These are phyloP conservation scores for Lepus europaeus DNA, from an alignment of 2,113 vertebrate species.

Conservation along the genomic window DNA sequence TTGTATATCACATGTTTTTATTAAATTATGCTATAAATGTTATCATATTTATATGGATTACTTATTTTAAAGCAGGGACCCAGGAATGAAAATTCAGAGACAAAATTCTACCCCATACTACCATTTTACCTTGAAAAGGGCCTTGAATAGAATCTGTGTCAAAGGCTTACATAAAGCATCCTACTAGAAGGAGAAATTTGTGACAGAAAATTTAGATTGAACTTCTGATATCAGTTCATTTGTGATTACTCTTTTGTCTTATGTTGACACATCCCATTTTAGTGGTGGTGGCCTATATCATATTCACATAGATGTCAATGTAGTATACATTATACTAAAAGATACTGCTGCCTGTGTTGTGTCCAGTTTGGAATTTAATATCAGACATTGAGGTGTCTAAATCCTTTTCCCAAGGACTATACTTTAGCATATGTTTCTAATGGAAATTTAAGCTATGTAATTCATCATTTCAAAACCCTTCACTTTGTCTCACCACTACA, in stretches of 20 bases:
- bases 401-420: not conserved
- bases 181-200: not conserved
- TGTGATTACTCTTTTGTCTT: not conserved
- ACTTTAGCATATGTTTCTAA: not conserved
- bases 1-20: not conserved
- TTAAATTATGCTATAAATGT: not conserved
- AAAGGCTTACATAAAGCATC: not conserved
- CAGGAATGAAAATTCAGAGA: not conserved
- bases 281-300: not conserved
- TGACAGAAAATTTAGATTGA: too few relatives aligned
- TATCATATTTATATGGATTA: not conserved
- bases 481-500: not conserved
- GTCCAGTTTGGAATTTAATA: not conserved
- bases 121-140: not conserved
- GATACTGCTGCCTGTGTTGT: not conserved
- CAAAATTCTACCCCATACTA: not conserved
- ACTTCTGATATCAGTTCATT: not conserved
- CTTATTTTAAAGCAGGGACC: not conserved
- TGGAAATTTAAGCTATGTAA: not conserved
- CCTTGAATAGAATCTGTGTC: not conserved
- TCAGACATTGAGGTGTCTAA: not conserved
- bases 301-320: not conserved
- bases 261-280: not conserved
- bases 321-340: not conserved
- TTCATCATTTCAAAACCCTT: not conserved